phyloP scores from a whole-genome alignment of 2,797 vertebrate species.

The Pygocentrus nattereri region DNA sequence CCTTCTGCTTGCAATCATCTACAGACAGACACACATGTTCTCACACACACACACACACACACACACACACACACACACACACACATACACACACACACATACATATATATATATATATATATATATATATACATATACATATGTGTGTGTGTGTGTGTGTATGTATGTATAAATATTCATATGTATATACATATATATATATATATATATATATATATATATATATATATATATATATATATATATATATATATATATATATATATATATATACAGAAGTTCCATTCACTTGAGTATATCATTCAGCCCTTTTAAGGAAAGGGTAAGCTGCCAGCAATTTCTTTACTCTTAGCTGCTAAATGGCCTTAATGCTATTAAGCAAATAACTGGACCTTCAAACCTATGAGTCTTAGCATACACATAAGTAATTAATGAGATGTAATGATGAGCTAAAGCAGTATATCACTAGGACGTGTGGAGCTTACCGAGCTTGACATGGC shows the following conservation, averaged over 20 bases:
- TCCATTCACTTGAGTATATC: constrained; percentile 16
- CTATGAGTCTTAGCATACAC: constrained; percentile 6
- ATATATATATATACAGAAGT: constrained; percentile 3
- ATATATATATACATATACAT: constrained; percentile 11
- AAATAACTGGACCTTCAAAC: constrained; percentile 23
- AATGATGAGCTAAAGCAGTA: constrained; percentile 17
- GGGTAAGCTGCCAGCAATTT: background rate
- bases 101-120: background rate
- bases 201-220: constrained; percentile 1
- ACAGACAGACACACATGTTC: constrained; percentile 63
- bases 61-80: constrained; percentile 1
- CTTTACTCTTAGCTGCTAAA: constrained; percentile 5
- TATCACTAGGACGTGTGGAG: background rate
- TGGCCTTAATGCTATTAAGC: constrained; percentile 30
- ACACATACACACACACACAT: constrained; percentile 6
- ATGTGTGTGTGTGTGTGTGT: too few species aligned
- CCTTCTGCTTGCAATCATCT: constrained; percentile 71
- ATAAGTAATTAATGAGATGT: constrained; percentile 42
- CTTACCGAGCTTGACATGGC: constrained; percentile 96
- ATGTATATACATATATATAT: constrained; percentile 5
- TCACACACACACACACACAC: constrained; percentile 1
- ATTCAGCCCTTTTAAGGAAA: constrained; percentile 19
- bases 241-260: background rate
- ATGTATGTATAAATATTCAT: constrained; percentile 62
- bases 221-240: background rate